Evolutionary conservation across 2,888 invertebrate species (phyloP).

Genomic region (Drosophila recens): DNA sequence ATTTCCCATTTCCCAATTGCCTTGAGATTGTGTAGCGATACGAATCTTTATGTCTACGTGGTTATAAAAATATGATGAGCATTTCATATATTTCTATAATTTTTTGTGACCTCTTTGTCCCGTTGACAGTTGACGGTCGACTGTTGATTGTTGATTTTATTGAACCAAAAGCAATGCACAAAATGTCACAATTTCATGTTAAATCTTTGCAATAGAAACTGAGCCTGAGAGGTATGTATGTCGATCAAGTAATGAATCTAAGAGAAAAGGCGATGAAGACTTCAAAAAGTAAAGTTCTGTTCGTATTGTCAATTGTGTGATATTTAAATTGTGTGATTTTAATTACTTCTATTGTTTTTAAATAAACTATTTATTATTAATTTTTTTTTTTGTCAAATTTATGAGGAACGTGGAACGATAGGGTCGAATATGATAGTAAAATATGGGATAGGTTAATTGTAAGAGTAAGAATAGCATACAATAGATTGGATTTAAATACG

Average conservation of each 20-base stretch:
- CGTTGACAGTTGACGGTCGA: conserved; percentile 20
- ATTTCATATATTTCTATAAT: conserved; percentile 61
- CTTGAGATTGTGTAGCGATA: conserved; percentile 52
- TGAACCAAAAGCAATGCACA: conserved; percentile 29
- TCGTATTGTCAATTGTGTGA: not conserved
- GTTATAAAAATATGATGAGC: conserved; percentile 82
- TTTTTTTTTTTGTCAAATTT: too few species aligned
- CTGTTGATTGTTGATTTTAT: conserved; percentile 68
- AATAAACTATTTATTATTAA: too few species aligned
- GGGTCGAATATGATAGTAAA: too few species aligned
- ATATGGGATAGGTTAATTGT: too few species aligned
- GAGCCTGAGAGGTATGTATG: conserved; percentile 6
- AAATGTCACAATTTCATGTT: conserved; percentile 55
- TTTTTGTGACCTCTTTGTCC: conserved; percentile 27
- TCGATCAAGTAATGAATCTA: conserved; percentile 1
- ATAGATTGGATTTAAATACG: too few species aligned
- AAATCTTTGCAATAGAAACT: conserved; percentile 14
- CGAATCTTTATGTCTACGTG: conserved; percentile 79
- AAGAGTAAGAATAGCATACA: too few species aligned
- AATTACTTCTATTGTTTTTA: too few species aligned
- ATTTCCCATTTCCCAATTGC: conserved; percentile 11
- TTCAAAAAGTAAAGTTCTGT: not conserved
- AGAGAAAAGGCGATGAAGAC: not conserved
- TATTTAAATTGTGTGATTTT: not conserved
- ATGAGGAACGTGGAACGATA: too few species aligned